These are phyloP conservation scores for Scopus umbretta DNA, from an alignment of 2,113 vertebrate species.

Conservation along the genomic window DNA sequence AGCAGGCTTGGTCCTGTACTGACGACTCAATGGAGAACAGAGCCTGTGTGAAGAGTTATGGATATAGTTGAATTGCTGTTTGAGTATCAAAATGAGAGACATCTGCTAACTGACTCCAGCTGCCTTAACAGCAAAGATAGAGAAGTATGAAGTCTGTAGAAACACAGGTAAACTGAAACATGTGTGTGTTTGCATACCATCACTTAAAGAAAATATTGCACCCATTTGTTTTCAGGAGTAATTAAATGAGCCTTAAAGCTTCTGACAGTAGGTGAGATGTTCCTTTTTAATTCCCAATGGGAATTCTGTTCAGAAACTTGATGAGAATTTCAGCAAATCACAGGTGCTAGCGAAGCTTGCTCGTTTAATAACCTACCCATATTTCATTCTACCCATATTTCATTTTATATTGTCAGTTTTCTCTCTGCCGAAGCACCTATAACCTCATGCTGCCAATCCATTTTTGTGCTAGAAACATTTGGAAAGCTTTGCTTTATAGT, in stretches of 20 bases:
- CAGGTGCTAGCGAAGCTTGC: not conserved
- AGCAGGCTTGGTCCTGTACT: not conserved
- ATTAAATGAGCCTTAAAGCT: not conserved
- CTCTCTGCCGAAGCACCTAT: not conserved
- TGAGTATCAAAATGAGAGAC: not conserved
- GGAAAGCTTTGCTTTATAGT: not conserved
- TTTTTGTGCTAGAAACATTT: not conserved
- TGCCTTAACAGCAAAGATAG: not conserved
- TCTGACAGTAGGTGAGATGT: not conserved
- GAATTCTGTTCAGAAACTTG: not conserved
- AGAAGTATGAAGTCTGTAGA: not conserved
- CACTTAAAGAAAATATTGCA: not conserved
- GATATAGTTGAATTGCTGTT: not conserved
- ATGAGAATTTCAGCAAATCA: not conserved
- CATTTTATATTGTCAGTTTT: slow-evolving; percentile 4
- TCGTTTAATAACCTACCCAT: not conserved
- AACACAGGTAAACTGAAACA: not conserved
- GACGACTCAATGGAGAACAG: not conserved
- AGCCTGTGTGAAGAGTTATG: not conserved
- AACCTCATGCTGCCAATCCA: not conserved
- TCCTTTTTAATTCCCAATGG: not conserved
- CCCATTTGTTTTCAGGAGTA: not conserved
- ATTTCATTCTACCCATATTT: slow-evolving; percentile 12
- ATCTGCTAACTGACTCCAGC: not conserved
- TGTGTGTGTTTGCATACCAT: not conserved